Base-by-base conservation (phyloP, 1,140 invertebrate species). In the Cardiocondyla obscurior region DNA sequence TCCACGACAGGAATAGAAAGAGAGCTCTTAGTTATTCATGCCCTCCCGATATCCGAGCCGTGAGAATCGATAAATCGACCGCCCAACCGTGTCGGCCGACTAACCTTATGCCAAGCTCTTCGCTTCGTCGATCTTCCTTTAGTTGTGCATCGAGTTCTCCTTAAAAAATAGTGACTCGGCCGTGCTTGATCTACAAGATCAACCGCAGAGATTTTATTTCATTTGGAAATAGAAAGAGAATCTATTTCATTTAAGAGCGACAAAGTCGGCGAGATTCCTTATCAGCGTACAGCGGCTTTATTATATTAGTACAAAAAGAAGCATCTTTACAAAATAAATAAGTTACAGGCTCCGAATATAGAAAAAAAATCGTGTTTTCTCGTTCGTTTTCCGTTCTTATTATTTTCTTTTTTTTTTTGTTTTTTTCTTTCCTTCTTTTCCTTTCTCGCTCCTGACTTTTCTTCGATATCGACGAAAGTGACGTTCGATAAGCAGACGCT, bases 241-340 rank as follows among this genome's bases (percentile, higher is more conserved):
- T 33, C 0, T 8, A 70, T n/a, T n/a, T n/a, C n/a, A n/a, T n/a
- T n/a, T n/a, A n/a, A n/a, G n/a, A n/a, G n/a, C 2, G n/a, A 70
- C 0, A 28, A 55, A 1, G n/a, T 7, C 10, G 33, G 62, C n/a
- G n/a, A 36, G 8, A 25, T 58, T 53, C 53, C 58, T 82, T 86
- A 89, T 86, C 74, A 91, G 91, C 89, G 73, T 83, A 64, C 12
- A 92, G 79, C 92, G 89, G 86, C 86, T 94, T 94, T 94, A 94
- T 94, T 94, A 92, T 94, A 92, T 94, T 94, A 92, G 92, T 94
- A 94, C 87, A 93, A 94, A 94, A 94, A 92, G n/a, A 94, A 92
- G 92, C 92, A 84, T 93, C 74, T 93, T 94, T 93, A 94, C 90
- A 94, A 92, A 94, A 94, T 94, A 94, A 94, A 94, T 94, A 94